Evolutionary conservation across 1,140 invertebrate species (phyloP), one percentile per base, ranked within the genome.

Genomic region (Helicoverpa armigera): DNA sequence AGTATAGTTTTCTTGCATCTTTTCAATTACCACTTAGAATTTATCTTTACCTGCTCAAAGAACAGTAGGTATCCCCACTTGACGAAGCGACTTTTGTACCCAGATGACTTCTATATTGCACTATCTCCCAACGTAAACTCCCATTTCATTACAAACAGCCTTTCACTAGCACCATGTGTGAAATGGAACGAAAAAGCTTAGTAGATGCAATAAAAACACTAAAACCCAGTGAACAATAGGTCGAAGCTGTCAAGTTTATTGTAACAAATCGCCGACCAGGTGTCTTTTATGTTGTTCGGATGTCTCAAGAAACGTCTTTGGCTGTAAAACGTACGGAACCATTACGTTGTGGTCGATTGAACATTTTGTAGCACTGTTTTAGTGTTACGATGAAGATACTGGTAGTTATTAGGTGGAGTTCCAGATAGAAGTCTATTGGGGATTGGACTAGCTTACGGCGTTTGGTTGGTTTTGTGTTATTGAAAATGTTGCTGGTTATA

Each of bases 241-340:
- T 48, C 31, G 61, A 75, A 75, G 56, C 73, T 69, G 73, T 75
- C 73, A 75, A 11, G 73, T 75, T 75, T 75, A 75, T 75, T 75
- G 73, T 75, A 43, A 75, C 73, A 75, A 75, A 75, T 75, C 54
- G 73, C 51, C 29, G 56, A 31, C 14, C 73, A 75, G 73, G 73
- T 75, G 73, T 75, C 73, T 16, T 75, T 75, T 75, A 75, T 75
- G 73, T 60, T 61, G 54, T 75, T 61, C 29, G 56, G 58, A 75
- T 75, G 73, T 75, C 73, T 75, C 18, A 23, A 51, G 43, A 14
- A 75, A 61, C 16, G 16, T 56, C 73, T 75, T 10, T 7, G 54
- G 35, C 18, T 60, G 56, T 61, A 75, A 61, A 75, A 60, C 35
- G 58, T 69, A 69, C 48, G 23, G n/a, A 50, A 18, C 48, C 48